Base-by-base conservation (phyloP, 2,113 vertebrate genomes). In the Corynorhinus townsendii region DNA sequence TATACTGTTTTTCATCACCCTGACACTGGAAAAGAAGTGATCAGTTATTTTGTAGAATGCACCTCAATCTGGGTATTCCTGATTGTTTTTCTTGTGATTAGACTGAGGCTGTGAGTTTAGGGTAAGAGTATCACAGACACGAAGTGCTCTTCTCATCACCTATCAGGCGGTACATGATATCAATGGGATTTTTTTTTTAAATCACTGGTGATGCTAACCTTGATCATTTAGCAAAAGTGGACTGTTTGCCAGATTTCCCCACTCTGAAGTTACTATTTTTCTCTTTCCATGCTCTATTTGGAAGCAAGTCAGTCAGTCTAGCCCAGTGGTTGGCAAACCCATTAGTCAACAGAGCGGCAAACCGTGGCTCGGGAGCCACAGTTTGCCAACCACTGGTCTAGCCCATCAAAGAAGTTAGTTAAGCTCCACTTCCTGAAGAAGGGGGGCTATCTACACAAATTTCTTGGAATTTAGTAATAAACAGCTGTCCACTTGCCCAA, bases 401-500 rank as follows among this genome's bases (percentile, higher is more conserved):
- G 66, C 22, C 83, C 73, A 90, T 12, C 75, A 88, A 76, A 80
- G 4, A 11, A 33, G 24, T 66, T 30, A 33, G 71, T 64, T 91
- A 87, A 84, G 17, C 9, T 84, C 28, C 20, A 86, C 28, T 90
- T 68, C 43, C 45, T 80, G 15, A 80, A 79, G 7, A 79, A 7
- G 14, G 19, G 24, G 26, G 2, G 83, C 11, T 40, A 83, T 12
- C 11, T 88, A 90, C 8, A 75, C 6, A 20, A 26, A 84, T 71
- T 71, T 77, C 88, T 75, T 49, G 9, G n/a, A 81, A 94, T 85
- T 84, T 64, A 90, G 2, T n/a, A 81, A 89, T 69, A 83, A 93
- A 93, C 10, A 87, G 49, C n/a, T 82, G 11, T 49, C 24, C 69
- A 40, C 66, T 82, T 68, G 7, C 49, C 71, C 26, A 68, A 85